phyloP scores from a whole-genome alignment of 2,113 vertebrate genomes.

The Hymenochirus boettgeri region DNA sequence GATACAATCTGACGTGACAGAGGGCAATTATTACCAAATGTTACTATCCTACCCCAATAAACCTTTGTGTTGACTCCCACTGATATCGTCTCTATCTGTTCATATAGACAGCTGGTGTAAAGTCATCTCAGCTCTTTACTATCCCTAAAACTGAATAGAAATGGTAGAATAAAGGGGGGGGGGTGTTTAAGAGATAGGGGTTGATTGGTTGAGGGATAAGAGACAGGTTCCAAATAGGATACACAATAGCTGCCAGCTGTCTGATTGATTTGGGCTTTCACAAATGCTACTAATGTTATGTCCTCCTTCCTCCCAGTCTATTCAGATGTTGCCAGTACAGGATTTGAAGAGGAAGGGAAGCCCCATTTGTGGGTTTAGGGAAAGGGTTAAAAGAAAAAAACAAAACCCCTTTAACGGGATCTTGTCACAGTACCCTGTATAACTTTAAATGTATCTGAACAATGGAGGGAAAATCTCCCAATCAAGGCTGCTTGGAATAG shows the following conservation, averaged over 20 bases:
- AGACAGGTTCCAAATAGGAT: slow-evolving; percentile 19
- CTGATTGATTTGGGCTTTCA: slow-evolving; percentile 30
- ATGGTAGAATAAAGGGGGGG: slow-evolving; percentile 6
- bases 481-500: not conserved
- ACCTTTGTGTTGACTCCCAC: slow-evolving; percentile 8
- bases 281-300: slow-evolving; percentile 12
- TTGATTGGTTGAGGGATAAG: slow-evolving; percentile 21
- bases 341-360: slow-evolving; percentile 2
- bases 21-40: slow-evolving; percentile 22
- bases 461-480: slow-evolving; percentile 11
- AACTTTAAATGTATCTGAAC: slow-evolving; percentile 22
- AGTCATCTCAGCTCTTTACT: not conserved
- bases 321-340: not conserved
- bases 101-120: slow-evolving; percentile 2
- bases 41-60: not conserved
- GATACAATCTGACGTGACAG: too few species aligned
- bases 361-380: slow-evolving; percentile 9
- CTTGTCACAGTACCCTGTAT: not conserved
- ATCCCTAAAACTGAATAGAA: slow-evolving; percentile 26
- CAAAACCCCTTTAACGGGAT: slow-evolving; percentile 21
- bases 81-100: not conserved
- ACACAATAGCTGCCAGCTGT: slow-evolving; percentile 29
- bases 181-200: slow-evolving; percentile 6
- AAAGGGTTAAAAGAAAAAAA: slow-evolving; percentile 17
- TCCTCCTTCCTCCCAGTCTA: slow-evolving; percentile 8